Evolutionary conservation across 2,113 vertebrate species (phyloP), one percentile per base, ranked within the genome.

Genomic region (Taxidea taxus): DNA sequence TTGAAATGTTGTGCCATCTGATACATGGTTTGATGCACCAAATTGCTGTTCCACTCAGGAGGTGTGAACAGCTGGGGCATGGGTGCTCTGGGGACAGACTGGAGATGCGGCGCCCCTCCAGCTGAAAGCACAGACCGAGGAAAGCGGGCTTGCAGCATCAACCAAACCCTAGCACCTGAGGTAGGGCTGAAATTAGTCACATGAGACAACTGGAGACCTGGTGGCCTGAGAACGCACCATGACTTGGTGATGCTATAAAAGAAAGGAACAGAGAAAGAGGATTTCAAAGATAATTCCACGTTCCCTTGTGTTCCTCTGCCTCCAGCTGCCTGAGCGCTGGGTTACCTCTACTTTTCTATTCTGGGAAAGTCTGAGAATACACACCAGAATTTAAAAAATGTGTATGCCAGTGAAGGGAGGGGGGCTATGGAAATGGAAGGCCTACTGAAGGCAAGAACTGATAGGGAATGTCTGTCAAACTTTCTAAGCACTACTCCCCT

Each of bases 71-170:
- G 29, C 34, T 12, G 3, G 20, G 16, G 7, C 54, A 56, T 0
- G 20, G 54, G 54, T 21, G 7, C 54, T 56, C 54, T 56, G 54
- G 54, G 54, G 20, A 56, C 20, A 18, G 70, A 14, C 27, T 68
- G 4, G 49, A n/a, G 58, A 39, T n/a, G 1, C 0, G 0, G 58
- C 27, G 13, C 14, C 29, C 49, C 39, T 68, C 27, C 0, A 12
- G 31, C 85, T n/a, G 60, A n/a, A 47, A 27, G 42, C 37, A 0
- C 2, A 3, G 12, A 47, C 47, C 14, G 2, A 12, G 25, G 20
- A 21, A 20, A 4, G 1, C 0, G 20, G 34, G 12, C 16, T 47
- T 39, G 16, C 1, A 31, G 0, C 47, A 4, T 34, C 11, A 34
- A 58, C 47, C 29, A 3, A 81, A 27, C 27, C 64, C 44, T 47